Evolutionary conservation across 2,113 vertebrate genomes (phyloP), one percentile per base, ranked within the genome.

Genomic region (Oncorhynchus kisutch): DNA sequence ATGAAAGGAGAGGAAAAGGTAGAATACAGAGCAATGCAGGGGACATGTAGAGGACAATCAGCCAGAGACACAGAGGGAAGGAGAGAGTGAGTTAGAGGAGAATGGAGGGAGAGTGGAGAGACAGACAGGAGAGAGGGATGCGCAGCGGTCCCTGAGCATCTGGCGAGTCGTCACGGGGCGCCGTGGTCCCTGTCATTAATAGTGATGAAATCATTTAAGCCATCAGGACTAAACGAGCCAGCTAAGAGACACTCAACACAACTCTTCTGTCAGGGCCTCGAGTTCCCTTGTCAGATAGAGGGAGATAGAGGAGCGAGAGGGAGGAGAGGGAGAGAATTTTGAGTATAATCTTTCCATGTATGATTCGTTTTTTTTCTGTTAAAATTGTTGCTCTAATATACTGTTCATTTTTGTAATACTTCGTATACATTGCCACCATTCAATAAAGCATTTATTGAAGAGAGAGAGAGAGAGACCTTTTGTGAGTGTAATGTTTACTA

Each of bases 131-230:
- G 94, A 93, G 92, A 91, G 90, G 94, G 94, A 95, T 92, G 94
- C 93, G 92, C 94, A 91, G 94, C 87, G 93, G 94, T 97, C 96
- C 97, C 96, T 78, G 95, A 98, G 97, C 97, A 98, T 98, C 97
- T 99, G 97, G 95, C 96, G 93, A 88, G 0, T 68, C 92, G 91
- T 94, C 94, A 92, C 94, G 91, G 95, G 95, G 89, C 94, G 94
- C 94, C 94, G 93, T 91, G 92, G 94, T 95, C 94, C 92, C 93
- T 96, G 96, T 97, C 95, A 96, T 97, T 97, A 97, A 97, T 96
- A 95, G 97, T 97, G 96, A 99, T 97, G 95, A 97, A 97, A 99
- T 98, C 95, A 97, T 98, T 98, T 98, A 96, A 96, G 95, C 95
- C 95, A 97, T 97, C 95, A 96, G 95, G 94, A 96, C 95, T 96